These are phyloP conservation scores for Tribolium castaneum DNA, from an alignment of 1,140 invertebrate genomes.

Conservation along the genomic window DNA sequence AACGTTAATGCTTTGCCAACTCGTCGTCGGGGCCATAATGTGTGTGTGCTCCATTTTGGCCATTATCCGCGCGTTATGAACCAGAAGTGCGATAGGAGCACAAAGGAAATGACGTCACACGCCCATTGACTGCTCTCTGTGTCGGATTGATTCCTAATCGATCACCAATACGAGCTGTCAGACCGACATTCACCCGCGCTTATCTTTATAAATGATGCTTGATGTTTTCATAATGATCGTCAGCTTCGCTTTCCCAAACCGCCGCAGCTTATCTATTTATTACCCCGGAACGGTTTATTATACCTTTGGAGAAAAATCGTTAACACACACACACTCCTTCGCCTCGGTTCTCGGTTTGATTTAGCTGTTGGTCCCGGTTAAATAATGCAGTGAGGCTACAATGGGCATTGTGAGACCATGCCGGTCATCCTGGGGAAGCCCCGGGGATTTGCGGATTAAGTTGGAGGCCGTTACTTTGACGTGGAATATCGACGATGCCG, in stretches of 20 bases:
- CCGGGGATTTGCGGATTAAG: constrained; percentile 56
- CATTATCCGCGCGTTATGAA: constrained; percentile 63
- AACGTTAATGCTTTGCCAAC: constrained; percentile 20
- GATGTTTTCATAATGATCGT: constrained; percentile 48
- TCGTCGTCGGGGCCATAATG: constrained; percentile 40
- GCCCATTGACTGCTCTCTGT: constrained; percentile 62
- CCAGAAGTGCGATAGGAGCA: constrained; percentile 63
- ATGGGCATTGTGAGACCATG: constrained; percentile 54
- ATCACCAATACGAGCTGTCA: constrained; percentile 62
- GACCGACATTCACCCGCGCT: constrained; percentile 53
- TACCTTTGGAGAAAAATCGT: constrained; percentile 26
- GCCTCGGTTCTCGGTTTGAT: constrained; percentile 44
- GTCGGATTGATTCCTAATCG: constrained; percentile 63
- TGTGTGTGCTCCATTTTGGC: constrained; percentile 58
- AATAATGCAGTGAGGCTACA: constrained; percentile 56
- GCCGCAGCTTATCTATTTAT: constrained; percentile 33
- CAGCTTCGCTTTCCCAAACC: constrained; percentile 32
- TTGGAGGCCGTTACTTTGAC: constrained; percentile 56
- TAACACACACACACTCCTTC: constrained; percentile 25
- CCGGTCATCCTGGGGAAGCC: constrained; percentile 54
- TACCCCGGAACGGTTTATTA: constrained; percentile 28
- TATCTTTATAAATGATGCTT: constrained; percentile 47
- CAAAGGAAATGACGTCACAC: constrained; percentile 64
- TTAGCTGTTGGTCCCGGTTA: constrained; percentile 56
- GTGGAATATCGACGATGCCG: constrained; percentile 51